Evolutionary conservation across 1,140 invertebrate species (phyloP), one percentile per base, ranked within the genome.

Genomic region (Hypothenemus hampei): DNA sequence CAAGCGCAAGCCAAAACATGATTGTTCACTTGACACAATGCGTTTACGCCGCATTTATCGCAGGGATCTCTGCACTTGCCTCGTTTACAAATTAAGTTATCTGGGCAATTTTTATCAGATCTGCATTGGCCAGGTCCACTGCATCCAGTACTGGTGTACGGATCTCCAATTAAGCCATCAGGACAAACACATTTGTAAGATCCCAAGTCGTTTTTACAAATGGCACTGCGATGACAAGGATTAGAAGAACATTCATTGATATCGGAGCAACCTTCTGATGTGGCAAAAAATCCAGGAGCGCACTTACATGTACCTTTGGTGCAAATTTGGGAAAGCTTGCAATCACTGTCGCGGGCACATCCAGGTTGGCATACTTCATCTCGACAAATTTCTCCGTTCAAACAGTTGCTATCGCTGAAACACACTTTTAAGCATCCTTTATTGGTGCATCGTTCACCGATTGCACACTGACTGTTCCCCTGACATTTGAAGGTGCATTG

Each of bases 301-400:
- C 88, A 91, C 71, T 82, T 79, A 71, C 92, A 95, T 69, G 89
- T 84, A 15, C 82, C 85, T 13, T 80, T 79, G 10, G 84, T 73
- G 69, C 92, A 95, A n/a, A 87, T 72, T 74, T 94, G 86, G 51
- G 85, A 85, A 18, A 75, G 66, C 24, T 81, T 78, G 65, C 92
- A 95, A 61, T 93, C 91, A 3, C 81, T 77, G 67, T 91, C 86
- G 3, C 80, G 81, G 20, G 84, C 82, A 65, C 92, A 95, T 1
- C 92, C 92, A 4, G 82, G 77, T 65, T 85, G 80, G 64, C 91
- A 95, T 18, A 81, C 78, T 26, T 90, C 89, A 59, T 73, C 67
- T n/a, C 82, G 80, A 63, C 92, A 94, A 33, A 93, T 81, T 77
- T 94, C 91, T 45, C 91, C 91, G 5, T 85, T 83, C 51, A 91